Conservation (phyloP, 2,797 vertebrate species). For the Microchirus variegatus region DNA sequence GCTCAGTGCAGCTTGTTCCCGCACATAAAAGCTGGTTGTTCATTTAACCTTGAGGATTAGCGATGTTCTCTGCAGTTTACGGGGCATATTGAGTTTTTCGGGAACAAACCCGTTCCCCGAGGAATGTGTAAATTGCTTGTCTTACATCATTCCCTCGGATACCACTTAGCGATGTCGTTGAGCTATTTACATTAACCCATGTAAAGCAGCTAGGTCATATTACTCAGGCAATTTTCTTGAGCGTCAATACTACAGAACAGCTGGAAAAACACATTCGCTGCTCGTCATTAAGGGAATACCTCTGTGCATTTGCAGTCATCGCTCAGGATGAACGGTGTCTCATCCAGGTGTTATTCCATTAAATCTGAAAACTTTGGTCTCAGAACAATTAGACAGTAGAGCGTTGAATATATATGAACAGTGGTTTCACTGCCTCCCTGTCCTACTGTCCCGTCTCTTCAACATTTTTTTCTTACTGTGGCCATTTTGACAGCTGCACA, state of each 20-base stretch:
- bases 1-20: conserved; percentile 44
- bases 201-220: conserved; percentile 48
- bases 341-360: conserved; percentile 35
- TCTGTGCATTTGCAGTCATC: conserved; percentile 20
- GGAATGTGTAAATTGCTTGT: conserved; percentile 55
- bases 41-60: conserved; percentile 68
- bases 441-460: too few relatives aligned
- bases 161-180: conserved; percentile 49
- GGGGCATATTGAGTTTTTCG: conserved; percentile 58
- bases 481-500: conserved; percentile 36
- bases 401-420: conserved; percentile 12
- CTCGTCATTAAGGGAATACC: conserved; percentile 25
- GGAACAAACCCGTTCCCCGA: conserved; percentile 47
- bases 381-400: conserved; percentile 30
- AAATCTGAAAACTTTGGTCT: conserved; percentile 15
- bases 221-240: conserved; percentile 52
- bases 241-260: conserved; percentile 43
- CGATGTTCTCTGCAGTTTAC: conserved; percentile 60
- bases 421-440: conserved; percentile 3
- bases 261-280: conserved; percentile 27
- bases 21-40: conserved; percentile 52
- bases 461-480: too few relatives aligned
- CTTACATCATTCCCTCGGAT: conserved; percentile 53
- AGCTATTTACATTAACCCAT: conserved; percentile 50
- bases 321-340: conserved; percentile 31